Evolutionary conservation across 64 coral and sea anemone species (phyloP).

Genomic region (Acropora tenuis): DNA sequence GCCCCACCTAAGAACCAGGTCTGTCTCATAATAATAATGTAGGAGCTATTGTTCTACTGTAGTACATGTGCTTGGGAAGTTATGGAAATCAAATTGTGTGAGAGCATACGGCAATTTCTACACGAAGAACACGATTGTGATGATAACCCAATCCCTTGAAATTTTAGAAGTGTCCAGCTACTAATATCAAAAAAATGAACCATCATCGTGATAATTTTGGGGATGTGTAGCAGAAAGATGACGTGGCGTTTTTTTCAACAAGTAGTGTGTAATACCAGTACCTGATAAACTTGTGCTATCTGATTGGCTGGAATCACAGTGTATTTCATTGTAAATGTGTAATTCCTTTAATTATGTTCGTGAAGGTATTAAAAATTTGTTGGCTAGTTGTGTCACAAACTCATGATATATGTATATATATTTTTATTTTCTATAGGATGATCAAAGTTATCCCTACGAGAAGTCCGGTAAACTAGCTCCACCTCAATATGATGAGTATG

Average conservation of each 20-base stretch:
- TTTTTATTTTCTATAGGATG: neutral
- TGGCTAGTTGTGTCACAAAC: neutral
- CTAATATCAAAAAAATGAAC: no score
- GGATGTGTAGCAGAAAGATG: no score
- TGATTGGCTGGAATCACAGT: neutral
- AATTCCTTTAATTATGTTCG: neutral
- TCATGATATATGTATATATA: neutral
- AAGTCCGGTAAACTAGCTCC: neutral
- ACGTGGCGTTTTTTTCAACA: no score
- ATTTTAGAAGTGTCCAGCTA: no score
- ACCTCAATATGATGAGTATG: conserved; percentile 2
- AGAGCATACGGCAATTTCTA: no score
- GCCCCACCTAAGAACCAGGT: conserved; percentile 32
- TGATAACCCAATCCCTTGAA: no score
- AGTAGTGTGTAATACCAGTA: no score
- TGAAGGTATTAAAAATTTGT: no score
- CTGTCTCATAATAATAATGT: neutral
- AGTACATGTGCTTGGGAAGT: neutral
- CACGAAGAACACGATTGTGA: no score
- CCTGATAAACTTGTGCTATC: no score
- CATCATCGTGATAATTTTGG: no score
- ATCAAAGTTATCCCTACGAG: neutral
- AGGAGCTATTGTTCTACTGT: no score
- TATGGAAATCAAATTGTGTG: neutral
- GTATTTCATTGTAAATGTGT: neutral